Evolutionary conservation across 2,888 invertebrate species (phyloP).

Genomic region (Siphlonurus alternatus): DNA sequence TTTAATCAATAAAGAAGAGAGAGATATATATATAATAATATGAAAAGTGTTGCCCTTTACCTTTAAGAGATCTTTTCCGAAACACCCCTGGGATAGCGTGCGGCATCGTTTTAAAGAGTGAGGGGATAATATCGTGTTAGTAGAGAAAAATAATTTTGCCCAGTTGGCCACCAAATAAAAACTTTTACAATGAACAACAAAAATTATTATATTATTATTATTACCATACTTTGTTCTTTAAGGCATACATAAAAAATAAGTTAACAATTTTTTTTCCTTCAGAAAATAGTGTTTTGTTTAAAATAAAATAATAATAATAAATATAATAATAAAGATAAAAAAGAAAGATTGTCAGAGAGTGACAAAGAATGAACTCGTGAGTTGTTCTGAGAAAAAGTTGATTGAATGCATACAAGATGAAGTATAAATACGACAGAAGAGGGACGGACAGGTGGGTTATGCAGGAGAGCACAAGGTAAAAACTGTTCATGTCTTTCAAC

Average conservation of each 20-base stretch:
- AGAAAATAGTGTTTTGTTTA: no score
- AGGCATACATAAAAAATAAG: neutral
- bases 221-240: neutral
- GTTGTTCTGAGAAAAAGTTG: no score
- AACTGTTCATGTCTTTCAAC: no score
- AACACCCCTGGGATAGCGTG: slow-evolving; percentile 54
- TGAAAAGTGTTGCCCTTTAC: slow-evolving; percentile 40
- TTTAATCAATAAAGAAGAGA: slow-evolving; percentile 15
- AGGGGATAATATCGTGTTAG: slow-evolving; percentile 10
- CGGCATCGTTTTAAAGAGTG: slow-evolving; percentile 21
- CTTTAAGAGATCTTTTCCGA: slow-evolving; percentile 94
- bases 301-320: no score
- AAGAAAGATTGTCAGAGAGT: no score
- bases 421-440: no score
- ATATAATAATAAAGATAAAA: neutral
- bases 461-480: no score
- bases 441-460: no score
- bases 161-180: neutral
- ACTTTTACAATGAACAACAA: no score
- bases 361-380: no score
- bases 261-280: no score
- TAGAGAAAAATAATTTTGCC: slow-evolving; percentile 1
- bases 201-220: neutral
- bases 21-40: slow-evolving; percentile 19
- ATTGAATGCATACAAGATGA: no score